These are phyloP conservation scores for Acleris emargana DNA, from an alignment of 2,888 invertebrate species.

Conservation along the genomic window DNA sequence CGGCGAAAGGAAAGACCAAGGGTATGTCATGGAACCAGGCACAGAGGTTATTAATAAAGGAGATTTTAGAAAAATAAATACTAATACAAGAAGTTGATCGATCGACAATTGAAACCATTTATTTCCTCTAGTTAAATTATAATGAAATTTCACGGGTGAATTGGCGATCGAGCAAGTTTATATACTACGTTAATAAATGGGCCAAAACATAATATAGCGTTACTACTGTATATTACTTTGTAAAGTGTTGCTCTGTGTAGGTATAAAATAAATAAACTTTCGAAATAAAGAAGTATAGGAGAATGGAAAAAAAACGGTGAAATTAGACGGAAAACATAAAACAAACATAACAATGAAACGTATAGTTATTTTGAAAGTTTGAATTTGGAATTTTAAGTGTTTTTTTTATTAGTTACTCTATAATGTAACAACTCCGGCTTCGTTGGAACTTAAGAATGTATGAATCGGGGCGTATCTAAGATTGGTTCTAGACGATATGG, in stretches of 20 bases:
- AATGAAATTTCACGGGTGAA: slow-evolving; percentile 41
- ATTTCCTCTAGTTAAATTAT: not conserved
- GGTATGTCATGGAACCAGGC: slow-evolving; percentile 74
- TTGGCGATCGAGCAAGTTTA: slow-evolving; percentile 70
- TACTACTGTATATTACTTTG: slow-evolving; percentile 70
- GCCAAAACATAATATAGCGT: slow-evolving; percentile 76
- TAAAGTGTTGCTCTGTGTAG: slow-evolving; percentile 84
- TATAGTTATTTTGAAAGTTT: slow-evolving; percentile 57
- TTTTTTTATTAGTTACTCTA: slow-evolving; percentile 48
- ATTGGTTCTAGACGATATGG: slow-evolving; percentile 62
- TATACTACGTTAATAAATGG: slow-evolving; percentile 72
- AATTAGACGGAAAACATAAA: slow-evolving; percentile 57
- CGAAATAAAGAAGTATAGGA: slow-evolving; percentile 76
- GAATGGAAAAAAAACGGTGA: slow-evolving; percentile 57
- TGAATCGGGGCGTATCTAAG: slow-evolving; percentile 64
- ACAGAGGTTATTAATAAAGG: slow-evolving; percentile 57
- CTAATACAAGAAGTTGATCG: slow-evolving; percentile 66
- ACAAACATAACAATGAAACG: slow-evolving; percentile 51
- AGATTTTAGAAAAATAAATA: slow-evolving; percentile 63
- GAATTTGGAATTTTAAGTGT: slow-evolving; percentile 63
- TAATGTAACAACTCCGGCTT: slow-evolving; percentile 60
- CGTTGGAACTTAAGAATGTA: slow-evolving; percentile 65
- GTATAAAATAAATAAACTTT: slow-evolving; percentile 66
- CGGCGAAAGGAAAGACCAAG: slow-evolving; percentile 29
- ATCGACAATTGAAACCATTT: slow-evolving; percentile 60